phyloP scores from a whole-genome alignment of 2,113 vertebrate species.

The Poecilia latipinna region DNA sequence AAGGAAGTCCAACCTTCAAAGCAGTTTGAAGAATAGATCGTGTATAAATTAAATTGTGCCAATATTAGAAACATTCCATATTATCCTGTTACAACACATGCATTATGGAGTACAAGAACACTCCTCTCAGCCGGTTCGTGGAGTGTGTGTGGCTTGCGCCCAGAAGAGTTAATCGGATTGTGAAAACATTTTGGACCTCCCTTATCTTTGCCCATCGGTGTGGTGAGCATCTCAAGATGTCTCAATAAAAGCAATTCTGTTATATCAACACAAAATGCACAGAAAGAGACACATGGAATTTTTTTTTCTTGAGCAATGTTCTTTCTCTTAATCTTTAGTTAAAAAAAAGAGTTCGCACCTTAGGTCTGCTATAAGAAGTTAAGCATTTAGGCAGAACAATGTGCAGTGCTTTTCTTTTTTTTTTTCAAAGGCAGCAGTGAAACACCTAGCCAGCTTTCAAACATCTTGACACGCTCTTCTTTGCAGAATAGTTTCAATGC shows the following conservation, averaged over 20 bases:
- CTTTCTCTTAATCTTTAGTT: neutral
- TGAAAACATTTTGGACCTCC: slow-evolving; percentile 43
- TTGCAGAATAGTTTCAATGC: too few relatives aligned
- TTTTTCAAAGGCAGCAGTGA: too few relatives aligned
- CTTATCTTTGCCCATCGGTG: slow-evolving; percentile 54
- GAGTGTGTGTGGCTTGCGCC: slow-evolving; percentile 19
- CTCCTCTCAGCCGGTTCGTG: neutral
- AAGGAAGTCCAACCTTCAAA: slow-evolving; percentile 13
- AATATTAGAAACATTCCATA: slow-evolving; percentile 50
- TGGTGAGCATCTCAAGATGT: slow-evolving; percentile 37
- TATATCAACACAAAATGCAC: slow-evolving; percentile 31
- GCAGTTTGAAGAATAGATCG: slow-evolving; percentile 1
- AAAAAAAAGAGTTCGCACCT: too few relatives aligned
- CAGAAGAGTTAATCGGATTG: slow-evolving; percentile 57
- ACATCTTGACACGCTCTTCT: too few relatives aligned
- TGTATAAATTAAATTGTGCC: slow-evolving; percentile 45
- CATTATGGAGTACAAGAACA: neutral
- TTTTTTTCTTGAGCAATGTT: neutral
- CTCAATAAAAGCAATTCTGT: slow-evolving; percentile 52
- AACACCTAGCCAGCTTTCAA: too few relatives aligned
- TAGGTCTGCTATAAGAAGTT: too few relatives aligned
- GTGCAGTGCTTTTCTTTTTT: too few relatives aligned
- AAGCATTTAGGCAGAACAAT: too few relatives aligned
- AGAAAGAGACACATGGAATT: neutral
- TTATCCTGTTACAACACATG: slow-evolving; percentile 9